A percentile compares a stretch with the other conserved stretches of the same genome.
These are phyloP conservation scores for Pitta sordida DNA, from an alignment of 2,113 vertebrate species.

Conservation along the genomic window DNA sequence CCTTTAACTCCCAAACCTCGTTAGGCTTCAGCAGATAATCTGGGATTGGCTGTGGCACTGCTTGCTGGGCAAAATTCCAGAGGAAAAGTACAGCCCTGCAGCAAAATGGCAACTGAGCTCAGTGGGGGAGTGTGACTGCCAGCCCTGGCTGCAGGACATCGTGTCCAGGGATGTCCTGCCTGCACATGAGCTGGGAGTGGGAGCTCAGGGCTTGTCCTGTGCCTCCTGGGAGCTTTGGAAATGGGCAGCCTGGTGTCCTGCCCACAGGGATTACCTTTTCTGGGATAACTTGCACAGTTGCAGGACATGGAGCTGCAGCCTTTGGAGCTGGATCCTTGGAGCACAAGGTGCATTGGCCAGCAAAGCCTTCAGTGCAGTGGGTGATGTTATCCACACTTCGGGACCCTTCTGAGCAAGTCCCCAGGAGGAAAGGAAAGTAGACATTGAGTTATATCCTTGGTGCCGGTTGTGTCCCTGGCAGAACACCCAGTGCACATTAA, in stretches of 20 bases:
- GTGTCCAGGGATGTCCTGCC: not conserved
- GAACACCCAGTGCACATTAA: not conserved
- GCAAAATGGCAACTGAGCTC: not conserved
- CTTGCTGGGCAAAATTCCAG: not conserved
- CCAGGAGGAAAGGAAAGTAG: not conserved
- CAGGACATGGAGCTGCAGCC: not conserved
- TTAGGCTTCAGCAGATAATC: not conserved
- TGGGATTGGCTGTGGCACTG: not conserved
- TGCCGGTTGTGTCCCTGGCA: not conserved
- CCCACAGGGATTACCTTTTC: rapidly evolving
- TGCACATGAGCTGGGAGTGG: not conserved
- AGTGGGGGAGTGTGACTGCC: not conserved
- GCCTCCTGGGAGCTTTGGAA: not conserved
- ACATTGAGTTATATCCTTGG: not conserved
- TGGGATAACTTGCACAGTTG: not conserved
- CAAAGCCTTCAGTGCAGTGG: not conserved
- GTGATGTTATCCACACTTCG: not conserved
- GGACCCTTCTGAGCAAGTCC: not conserved
- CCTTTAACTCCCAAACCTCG: not conserved
- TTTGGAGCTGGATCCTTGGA: not conserved
- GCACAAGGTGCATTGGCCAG: not conserved
- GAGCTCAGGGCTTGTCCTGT: not conserved
- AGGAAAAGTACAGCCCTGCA: not conserved
- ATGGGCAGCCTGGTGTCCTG: not conserved
- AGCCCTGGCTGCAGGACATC: not conserved